These are phyloP conservation scores for Schizaphis graminum DNA, from an alignment of 2,888 invertebrate species.

Conservation along the genomic window DNA sequence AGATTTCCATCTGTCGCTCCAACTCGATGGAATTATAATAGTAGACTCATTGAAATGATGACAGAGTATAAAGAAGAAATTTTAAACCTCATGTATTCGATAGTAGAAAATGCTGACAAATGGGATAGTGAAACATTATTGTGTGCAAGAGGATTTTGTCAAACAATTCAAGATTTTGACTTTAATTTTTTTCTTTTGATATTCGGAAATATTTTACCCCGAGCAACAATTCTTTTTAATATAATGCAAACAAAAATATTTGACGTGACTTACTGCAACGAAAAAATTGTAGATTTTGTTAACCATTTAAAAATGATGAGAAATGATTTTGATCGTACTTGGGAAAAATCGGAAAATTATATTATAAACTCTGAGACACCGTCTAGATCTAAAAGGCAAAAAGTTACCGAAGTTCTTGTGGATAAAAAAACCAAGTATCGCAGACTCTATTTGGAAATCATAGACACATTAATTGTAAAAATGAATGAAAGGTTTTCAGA, in stretches of 20 bases:
- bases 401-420: background rate
- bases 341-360: background rate
- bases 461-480: slow-evolving; percentile 28
- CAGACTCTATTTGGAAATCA: slow-evolving; percentile 34
- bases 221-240: no score
- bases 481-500: slow-evolving; percentile 30
- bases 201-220: no score
- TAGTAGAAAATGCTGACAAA: slow-evolving; percentile 66
- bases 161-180: no score
- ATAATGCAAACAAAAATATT: slow-evolving; percentile 56
- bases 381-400: slow-evolving; percentile 8
- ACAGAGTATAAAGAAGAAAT: slow-evolving; percentile 27
- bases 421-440: slow-evolving; percentile 37
- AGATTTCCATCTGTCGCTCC: slow-evolving; percentile 38
- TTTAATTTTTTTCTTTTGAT: no score
- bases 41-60: slow-evolving; percentile 38
- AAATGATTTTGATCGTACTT: slow-evolving; percentile 33
- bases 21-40: slow-evolving; percentile 55
- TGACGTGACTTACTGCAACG: slow-evolving; percentile 58
- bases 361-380: background rate
- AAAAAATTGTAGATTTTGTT: slow-evolving; percentile 58
- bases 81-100: slow-evolving; percentile 65
- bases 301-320: slow-evolving; percentile 1
- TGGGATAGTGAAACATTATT: background rate
- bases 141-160: no score